These are phyloP conservation scores for Camponotus floridanus DNA, from an alignment of 1,140 invertebrate genomes.

Conservation along the genomic window DNA sequence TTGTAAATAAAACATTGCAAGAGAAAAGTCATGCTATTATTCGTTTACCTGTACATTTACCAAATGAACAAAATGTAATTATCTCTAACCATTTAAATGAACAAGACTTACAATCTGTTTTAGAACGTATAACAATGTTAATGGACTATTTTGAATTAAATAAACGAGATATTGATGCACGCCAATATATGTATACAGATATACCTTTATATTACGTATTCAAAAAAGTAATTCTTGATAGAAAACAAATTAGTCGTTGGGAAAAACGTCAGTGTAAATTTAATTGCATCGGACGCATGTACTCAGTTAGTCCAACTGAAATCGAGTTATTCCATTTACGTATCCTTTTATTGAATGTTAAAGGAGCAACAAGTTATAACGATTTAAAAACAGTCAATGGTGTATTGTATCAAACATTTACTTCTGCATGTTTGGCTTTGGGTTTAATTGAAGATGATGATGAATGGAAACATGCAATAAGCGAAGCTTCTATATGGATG, in stretches of 20 bases:
- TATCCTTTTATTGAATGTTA: background rate
- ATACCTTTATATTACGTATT: background rate
- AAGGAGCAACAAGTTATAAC: no score
- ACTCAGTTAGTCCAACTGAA: background rate
- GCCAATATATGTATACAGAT: background rate
- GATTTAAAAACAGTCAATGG: no score
- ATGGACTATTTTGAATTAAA: background rate
- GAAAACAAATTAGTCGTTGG: background rate
- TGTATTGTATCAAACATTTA: background rate
- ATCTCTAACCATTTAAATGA: background rate
- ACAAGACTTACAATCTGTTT: background rate
- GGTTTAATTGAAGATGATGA: constrained; percentile 31
- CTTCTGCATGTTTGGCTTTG: background rate
- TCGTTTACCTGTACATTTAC: background rate
- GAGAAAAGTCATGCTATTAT: background rate
- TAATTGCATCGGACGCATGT: no score
- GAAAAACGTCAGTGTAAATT: constrained; percentile 1
- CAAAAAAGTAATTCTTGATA: background rate
- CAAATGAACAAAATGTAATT: background rate
- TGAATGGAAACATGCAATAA: constrained; percentile 5
- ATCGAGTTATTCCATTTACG: background rate
- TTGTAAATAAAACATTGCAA: background rate
- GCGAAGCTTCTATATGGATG: background rate
- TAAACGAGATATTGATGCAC: no score
- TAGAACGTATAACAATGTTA: constrained; percentile 1